Conservation (phyloP, 2,888 invertebrate species). For the Hypsopygia costalis region DNA sequence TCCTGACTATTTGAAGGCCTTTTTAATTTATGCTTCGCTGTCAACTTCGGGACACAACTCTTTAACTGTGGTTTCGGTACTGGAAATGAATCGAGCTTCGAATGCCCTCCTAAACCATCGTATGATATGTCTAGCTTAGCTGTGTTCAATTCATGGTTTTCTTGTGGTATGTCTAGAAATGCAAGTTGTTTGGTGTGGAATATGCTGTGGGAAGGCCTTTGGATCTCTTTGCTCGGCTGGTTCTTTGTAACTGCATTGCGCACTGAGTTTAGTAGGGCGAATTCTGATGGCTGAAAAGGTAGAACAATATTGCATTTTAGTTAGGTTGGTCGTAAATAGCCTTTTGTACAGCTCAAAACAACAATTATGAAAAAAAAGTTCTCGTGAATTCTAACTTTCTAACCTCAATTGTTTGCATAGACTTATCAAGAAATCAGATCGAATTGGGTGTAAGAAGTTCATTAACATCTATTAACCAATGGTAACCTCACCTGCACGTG, state of each 20-base stretch:
- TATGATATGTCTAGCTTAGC: slow-evolving; percentile 49
- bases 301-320: no score
- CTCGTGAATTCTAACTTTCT: no score
- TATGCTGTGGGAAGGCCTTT: slow-evolving; percentile 32
- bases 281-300: slow-evolving; percentile 54
- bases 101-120: slow-evolving; percentile 80
- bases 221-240: slow-evolving; percentile 8
- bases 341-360: no score
- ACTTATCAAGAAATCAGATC: no score
- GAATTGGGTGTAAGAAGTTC: no score
- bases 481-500: no score
- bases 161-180: slow-evolving; percentile 29
- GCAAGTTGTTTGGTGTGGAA: slow-evolving; percentile 45
- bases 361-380: no score
- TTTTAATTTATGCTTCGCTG: slow-evolving; percentile 50
- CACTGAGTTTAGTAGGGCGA: slow-evolving; percentile 41
- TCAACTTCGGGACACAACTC: slow-evolving; percentile 41
- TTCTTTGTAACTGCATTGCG: slow-evolving; percentile 28
- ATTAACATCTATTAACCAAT: no score
- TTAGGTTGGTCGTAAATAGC: no score
- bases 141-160: slow-evolving; percentile 17
- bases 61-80: slow-evolving; percentile 35
- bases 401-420: no score
- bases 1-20: slow-evolving; percentile 47
- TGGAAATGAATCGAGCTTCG: slow-evolving; percentile 73